Evolutionary conservation across 2,797 vertebrate species (phyloP), one percentile per base, ranked within the genome.

Genomic region (Rhodeus uyekii): DNA sequence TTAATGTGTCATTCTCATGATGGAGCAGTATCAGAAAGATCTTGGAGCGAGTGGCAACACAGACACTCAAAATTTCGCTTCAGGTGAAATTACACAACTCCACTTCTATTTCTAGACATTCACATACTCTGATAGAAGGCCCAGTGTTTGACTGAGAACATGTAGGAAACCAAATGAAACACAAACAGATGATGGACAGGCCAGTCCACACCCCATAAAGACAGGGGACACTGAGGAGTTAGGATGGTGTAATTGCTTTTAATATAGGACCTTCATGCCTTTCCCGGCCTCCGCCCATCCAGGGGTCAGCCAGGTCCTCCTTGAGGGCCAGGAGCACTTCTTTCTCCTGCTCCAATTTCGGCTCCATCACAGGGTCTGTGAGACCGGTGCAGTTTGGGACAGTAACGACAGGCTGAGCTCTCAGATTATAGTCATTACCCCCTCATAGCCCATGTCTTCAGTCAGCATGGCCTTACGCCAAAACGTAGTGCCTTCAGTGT

Each of bases 391-490:
- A 65, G 4, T 75, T 76, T 36, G n/a, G 81, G 80, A 48, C 73
- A 27, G 68, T 83, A 81, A 80, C 58, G 63, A 83, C 83, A 78
- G 75, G 42, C 69, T 63, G 16, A 8, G 24, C 53, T 76, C 48
- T 75, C 34, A 18, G 71, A 87, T 85, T 88, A 84, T 69, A 87
- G 84, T 84, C 84, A 84, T 87, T 88, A 86, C 63, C 34, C 72
- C 76, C 55, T 42, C 44, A 64, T 63, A 38, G 34, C 64, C 53
- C 32, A 44, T 64, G 61, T 72, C 84, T 48, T 80, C 82, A 86
- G 72, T 78, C 78, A 85, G 63, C 84, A 82, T 82, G 82, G 83
- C 83, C 75, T 76, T n/a, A 38, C 3, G 63, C 83, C 87, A 80
- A 74, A 76, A 74, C 65, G 32, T 77, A 80, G 81, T 58, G 80